These are phyloP conservation scores for Microctonus hyperodae DNA, from an alignment of 2,888 invertebrate species.

Conservation along the genomic window DNA sequence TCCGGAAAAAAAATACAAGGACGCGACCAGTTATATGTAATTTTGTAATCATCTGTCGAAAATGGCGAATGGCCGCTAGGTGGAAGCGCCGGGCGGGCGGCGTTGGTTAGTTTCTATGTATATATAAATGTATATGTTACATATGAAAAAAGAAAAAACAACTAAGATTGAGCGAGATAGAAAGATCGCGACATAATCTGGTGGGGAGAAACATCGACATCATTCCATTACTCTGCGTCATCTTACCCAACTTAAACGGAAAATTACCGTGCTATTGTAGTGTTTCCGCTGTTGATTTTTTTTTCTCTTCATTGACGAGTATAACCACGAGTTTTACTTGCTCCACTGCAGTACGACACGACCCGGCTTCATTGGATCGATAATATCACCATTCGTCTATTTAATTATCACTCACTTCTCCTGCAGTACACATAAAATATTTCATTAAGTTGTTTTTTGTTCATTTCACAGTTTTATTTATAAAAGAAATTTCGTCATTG, in stretches of 20 bases:
- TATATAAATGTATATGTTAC: neutral
- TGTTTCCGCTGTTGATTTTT: neutral
- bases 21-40: neutral
- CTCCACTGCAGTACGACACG: too few relatives aligned
- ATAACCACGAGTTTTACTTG: neutral
- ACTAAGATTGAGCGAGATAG: neutral
- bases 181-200: neutral
- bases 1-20: neutral
- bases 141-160: neutral
- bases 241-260: neutral
- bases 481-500: too few relatives aligned
- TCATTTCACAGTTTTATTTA: too few relatives aligned
- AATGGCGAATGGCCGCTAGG: slow-evolving; percentile 17
- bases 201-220: neutral
- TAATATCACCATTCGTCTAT: too few relatives aligned
- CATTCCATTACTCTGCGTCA: slow-evolving; percentile 10
- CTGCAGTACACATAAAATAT: too few relatives aligned
- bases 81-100: slow-evolving; percentile 9
- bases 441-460: too few relatives aligned
- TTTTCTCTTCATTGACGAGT: neutral
- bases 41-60: slow-evolving; percentile 4
- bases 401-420: too few relatives aligned
- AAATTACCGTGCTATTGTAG: slow-evolving; percentile 3
- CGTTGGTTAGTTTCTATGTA: too few relatives aligned
- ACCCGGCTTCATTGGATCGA: too few relatives aligned